Percentiles rank a stretch among this genome's conserved stretches.
Conservation (phyloP, 2,797 vertebrate genomes). For the Thunnus albacares region DNA sequence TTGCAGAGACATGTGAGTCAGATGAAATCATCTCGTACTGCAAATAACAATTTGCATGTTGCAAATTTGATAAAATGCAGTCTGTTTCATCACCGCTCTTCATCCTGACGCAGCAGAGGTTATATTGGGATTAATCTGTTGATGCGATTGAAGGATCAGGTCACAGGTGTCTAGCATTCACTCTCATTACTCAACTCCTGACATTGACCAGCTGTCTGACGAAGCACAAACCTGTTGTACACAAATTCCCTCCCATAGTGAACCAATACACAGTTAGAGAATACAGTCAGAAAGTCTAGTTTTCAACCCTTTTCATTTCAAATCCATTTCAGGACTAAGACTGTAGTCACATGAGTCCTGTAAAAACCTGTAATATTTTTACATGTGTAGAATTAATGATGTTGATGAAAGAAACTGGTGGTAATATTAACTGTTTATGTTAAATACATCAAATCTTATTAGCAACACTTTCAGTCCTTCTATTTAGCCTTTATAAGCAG, state of each 20-base stretch:
- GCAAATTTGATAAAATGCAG: constrained; percentile 7
- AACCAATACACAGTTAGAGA: neutral
- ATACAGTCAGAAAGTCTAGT: neutral
- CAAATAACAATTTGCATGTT: neutral
- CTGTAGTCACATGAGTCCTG: neutral
- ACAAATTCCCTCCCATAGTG: constrained; percentile 8
- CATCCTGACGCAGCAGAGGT: neutral
- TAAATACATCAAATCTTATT: too few species aligned
- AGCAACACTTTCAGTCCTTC: too few species aligned
- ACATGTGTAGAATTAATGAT: neutral
- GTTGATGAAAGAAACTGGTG: neutral
- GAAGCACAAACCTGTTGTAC: neutral
- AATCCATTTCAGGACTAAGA: neutral
- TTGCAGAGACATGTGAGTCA: neutral
- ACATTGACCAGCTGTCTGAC: constrained; percentile 1
- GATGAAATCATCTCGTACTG: constrained; percentile 27
- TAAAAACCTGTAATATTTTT: neutral
- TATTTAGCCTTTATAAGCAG: too few species aligned
- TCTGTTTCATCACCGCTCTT: constrained; percentile 5
- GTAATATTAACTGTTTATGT: too few species aligned
- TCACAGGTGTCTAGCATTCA: constrained; percentile 15
- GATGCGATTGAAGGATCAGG: constrained; percentile 36
- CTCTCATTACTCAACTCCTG: constrained; percentile 27
- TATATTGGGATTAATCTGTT: constrained; percentile 35
- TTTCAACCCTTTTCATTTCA: too few species aligned